Conservation (phyloP, 64 coral and sea anemone species). For the Montipora efflorescens region DNA sequence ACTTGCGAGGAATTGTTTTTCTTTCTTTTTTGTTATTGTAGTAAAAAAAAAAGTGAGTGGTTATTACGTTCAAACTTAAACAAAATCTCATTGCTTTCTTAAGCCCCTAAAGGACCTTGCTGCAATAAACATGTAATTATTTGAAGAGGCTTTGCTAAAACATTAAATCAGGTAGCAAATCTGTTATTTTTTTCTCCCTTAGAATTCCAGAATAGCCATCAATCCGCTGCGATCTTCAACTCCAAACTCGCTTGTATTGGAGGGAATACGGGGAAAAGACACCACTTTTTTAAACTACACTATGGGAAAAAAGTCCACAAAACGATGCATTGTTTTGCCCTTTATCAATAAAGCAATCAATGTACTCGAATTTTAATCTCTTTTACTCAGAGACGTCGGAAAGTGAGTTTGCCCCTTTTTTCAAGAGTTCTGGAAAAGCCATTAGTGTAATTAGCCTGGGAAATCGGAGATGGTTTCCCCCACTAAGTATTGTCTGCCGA, state of each 20-base stretch:
- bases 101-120: conserved; percentile 1
- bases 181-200: too few relatives aligned
- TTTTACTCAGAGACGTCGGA: neutral
- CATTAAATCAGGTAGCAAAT: neutral
- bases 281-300: conserved; percentile 28
- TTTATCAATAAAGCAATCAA: conserved; percentile 31
- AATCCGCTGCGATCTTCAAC: conserved; percentile 40
- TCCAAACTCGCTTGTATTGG: neutral
- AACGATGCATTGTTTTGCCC: conserved; percentile 12
- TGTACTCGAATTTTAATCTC: conserved; percentile 30
- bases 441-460: conserved; percentile 44
- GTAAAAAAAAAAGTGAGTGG: neutral
- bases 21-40: neutral
- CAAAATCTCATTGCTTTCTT: conserved; percentile 23
- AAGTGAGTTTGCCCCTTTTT: conserved; percentile 22
- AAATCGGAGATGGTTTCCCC: neutral
- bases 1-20: neutral
- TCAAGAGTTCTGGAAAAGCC: conserved; percentile 41
- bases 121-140: conserved; percentile 25
- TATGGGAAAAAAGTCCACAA: conserved; percentile 8
- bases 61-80: conserved; percentile 33
- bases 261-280: neutral
- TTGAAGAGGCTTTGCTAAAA: conserved; percentile 19
- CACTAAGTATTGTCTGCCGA: conserved; percentile 44
- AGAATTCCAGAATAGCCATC: neutral